Evolutionary conservation across 2,797 vertebrate genomes (phyloP).

Genomic region (Paedocypris micromegethes): DNA sequence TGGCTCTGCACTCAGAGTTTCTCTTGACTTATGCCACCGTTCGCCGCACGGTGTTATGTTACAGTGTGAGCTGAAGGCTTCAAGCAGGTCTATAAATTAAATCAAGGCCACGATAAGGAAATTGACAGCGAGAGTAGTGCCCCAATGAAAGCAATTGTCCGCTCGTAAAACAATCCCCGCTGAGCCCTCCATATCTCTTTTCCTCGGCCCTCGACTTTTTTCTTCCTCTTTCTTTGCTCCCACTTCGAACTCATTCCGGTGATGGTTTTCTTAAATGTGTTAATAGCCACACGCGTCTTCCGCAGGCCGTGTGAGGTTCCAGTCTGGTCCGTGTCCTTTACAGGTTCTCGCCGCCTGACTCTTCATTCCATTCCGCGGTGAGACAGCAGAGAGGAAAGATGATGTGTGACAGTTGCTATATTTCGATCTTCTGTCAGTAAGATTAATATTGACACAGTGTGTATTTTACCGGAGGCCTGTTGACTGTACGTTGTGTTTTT

Average conservation of each 20-base stretch:
- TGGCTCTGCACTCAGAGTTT: slow-evolving; percentile 9
- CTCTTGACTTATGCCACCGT: slow-evolving; percentile 19
- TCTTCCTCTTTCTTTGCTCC: slow-evolving; percentile 39
- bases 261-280: slow-evolving; percentile 50
- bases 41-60: slow-evolving; percentile 26
- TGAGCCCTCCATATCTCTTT: slow-evolving; percentile 37
- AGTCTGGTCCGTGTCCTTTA: slow-evolving; percentile 39
- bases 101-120: slow-evolving; percentile 42
- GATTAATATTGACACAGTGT: slow-evolving; percentile 81
- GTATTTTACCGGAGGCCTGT: slow-evolving; percentile 75
- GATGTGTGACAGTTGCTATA: slow-evolving; percentile 80
- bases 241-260: slow-evolving; percentile 35
- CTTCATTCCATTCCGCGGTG: slow-evolving; percentile 54
- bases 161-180: slow-evolving; percentile 45
- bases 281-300: slow-evolving; percentile 48
- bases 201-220: slow-evolving; percentile 20
- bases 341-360: slow-evolving; percentile 42
- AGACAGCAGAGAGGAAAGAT: slow-evolving; percentile 74
- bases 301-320: slow-evolving; percentile 51
- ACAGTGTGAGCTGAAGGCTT: slow-evolving; percentile 43
- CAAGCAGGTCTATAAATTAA: slow-evolving; percentile 48
- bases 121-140: slow-evolving; percentile 43
- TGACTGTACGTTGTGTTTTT: slow-evolving; percentile 74
- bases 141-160: slow-evolving; percentile 46
- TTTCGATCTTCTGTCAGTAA: slow-evolving; percentile 78